Conservation (phyloP, 2,888 invertebrate genomes). For the Invenusta paracnida region DNA sequence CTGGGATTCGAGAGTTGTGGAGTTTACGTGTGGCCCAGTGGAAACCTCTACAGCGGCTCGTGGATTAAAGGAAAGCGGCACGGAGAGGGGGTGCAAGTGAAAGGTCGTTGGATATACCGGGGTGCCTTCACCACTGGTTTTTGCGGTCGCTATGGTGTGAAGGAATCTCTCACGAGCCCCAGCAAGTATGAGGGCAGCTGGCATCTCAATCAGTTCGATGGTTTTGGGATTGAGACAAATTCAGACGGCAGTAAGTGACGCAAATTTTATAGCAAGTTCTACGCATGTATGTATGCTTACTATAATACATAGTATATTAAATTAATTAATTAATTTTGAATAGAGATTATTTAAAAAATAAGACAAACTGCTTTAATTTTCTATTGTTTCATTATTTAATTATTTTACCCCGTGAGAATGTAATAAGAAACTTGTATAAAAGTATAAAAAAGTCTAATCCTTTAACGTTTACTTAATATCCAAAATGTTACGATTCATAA, state of each 20-base stretch:
- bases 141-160: constrained; percentile 95
- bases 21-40: constrained; percentile 72
- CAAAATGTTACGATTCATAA: too few species aligned
- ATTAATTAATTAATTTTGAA: too few species aligned
- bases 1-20: constrained; percentile 99
- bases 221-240: constrained; percentile 97
- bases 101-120: constrained; percentile 92
- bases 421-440: too few species aligned
- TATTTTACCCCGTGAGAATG: too few species aligned
- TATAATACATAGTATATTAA: too few species aligned
- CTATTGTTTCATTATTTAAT: too few species aligned
- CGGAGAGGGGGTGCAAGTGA: constrained; percentile 90
- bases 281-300: too few species aligned
- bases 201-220: constrained; percentile 96
- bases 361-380: too few species aligned
- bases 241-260: constrained; percentile 87
- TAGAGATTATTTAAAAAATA: too few species aligned
- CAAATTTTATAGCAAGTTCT: too few species aligned
- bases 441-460: too few species aligned
- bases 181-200: constrained; percentile 65
- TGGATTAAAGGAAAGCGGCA: constrained; percentile 99
- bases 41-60: constrained; percentile 91
- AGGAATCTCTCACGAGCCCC: constrained; percentile 70
- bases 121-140: constrained; percentile 98
- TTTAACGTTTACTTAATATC: too few species aligned